A percentile compares a stretch with the other conserved stretches of the same genome.
phyloP scores from a whole-genome alignment of 1,140 invertebrate species.

The Platyscapa corneri region DNA sequence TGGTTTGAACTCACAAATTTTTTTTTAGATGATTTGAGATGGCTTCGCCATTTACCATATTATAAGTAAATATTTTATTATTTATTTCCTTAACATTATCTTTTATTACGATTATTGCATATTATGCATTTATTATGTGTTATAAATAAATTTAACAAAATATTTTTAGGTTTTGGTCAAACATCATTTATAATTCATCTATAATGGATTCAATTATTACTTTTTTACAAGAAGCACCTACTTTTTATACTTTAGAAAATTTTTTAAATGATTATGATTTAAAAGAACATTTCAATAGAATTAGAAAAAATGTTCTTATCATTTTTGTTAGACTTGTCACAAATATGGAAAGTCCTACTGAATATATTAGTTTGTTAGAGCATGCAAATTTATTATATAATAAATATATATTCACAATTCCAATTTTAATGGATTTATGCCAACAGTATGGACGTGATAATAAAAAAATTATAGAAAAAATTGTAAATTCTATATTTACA shows the following conservation, averaged over 20 bases:
- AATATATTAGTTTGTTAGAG: slow-evolving; percentile 79
- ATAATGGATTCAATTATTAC: slow-evolving; percentile 81
- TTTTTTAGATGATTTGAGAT: slow-evolving; percentile 76
- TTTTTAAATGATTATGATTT: slow-evolving; percentile 72
- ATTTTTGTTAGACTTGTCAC: slow-evolving; percentile 83
- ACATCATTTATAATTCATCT: slow-evolving; percentile 80
- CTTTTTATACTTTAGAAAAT: slow-evolving; percentile 78
- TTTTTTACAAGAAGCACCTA: slow-evolving; percentile 83
- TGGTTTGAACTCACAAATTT: slow-evolving; percentile 77
- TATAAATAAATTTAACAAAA: slow-evolving; percentile 65
- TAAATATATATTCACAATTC: slow-evolving; percentile 87
- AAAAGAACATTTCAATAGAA: slow-evolving; percentile 71
- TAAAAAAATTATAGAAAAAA: slow-evolving; percentile 76
- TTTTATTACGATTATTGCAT: slow-evolving; percentile 12
- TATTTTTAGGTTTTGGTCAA: slow-evolving; percentile 86
- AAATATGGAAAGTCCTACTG: slow-evolving; percentile 81
- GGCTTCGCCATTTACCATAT: slow-evolving; percentile 75
- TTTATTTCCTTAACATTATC: no score
- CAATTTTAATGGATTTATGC: slow-evolving; percentile 86
- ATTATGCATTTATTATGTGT: slow-evolving; percentile 39
- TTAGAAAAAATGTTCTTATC: slow-evolving; percentile 80
- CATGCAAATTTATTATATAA: slow-evolving; percentile 85
- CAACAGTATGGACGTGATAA: slow-evolving; percentile 84
- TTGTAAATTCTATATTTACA: slow-evolving; percentile 80
- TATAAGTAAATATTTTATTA: slow-evolving; percentile 72